phyloP scores from a whole-genome alignment of 2,888 invertebrate species.

The Xylocampa areola region DNA sequence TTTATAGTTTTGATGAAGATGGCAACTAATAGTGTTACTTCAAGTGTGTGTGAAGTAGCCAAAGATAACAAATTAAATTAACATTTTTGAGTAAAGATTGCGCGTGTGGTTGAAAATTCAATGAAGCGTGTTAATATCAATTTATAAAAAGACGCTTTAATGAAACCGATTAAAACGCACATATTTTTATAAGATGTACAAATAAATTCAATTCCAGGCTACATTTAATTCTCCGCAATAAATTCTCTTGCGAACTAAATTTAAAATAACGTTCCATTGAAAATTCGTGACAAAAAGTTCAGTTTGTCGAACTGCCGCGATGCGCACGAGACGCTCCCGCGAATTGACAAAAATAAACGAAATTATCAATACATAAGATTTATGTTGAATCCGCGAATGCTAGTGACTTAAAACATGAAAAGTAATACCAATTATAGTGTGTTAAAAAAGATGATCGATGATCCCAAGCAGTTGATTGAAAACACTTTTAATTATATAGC shows the following conservation, averaged over 20 bases:
- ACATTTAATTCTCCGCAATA: slow-evolving; percentile 38
- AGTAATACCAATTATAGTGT: slow-evolving; percentile 20
- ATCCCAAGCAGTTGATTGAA: slow-evolving; percentile 19
- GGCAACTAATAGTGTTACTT: not conserved
- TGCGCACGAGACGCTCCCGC: slow-evolving; percentile 32
- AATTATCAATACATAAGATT: slow-evolving; percentile 10
- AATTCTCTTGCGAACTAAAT: slow-evolving; percentile 49
- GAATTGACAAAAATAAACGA: slow-evolving; percentile 20
- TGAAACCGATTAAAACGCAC: slow-evolving; percentile 11
- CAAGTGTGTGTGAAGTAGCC: not conserved
- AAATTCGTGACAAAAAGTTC: slow-evolving; percentile 41
- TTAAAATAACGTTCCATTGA: slow-evolving; percentile 53
- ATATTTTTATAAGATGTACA: slow-evolving; percentile 19
- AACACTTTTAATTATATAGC: slow-evolving; percentile 40
- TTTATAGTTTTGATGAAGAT: not conserved
- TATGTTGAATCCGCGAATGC: not conserved
- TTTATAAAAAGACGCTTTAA: not conserved
- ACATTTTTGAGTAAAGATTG: not conserved
- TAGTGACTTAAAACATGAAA: slow-evolving; percentile 17
- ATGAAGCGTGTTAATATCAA: not conserved
- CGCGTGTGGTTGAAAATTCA: not conserved
- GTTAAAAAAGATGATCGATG: slow-evolving; percentile 44
- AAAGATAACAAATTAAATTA: not conserved
- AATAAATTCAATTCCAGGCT: slow-evolving; percentile 15
- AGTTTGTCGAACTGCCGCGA: slow-evolving; percentile 39